phyloP scores from a whole-genome alignment of 2,888 invertebrate genomes.

The Aphidius colemani region DNA sequence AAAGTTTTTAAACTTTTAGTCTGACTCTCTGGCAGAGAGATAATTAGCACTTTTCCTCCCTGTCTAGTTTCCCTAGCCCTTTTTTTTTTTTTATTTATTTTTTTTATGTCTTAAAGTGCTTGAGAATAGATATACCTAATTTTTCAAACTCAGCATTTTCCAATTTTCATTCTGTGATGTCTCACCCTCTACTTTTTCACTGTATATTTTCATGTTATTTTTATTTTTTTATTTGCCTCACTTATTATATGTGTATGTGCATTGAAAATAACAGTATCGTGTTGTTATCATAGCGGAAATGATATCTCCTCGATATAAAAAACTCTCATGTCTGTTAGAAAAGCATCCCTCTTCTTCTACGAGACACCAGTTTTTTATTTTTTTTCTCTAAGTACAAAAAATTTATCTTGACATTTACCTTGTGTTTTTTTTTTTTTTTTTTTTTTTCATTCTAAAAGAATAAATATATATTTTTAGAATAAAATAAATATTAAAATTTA shows the following conservation, averaged over 20 bases:
- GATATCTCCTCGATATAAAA: constrained; percentile 6
- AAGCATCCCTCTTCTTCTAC: no score
- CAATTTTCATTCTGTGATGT: constrained; percentile 2
- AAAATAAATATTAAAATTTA: not conserved
- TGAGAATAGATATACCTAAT: constrained; percentile 8
- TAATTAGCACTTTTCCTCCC: constrained; percentile 39
- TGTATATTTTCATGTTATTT: constrained; percentile 5
- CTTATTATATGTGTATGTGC: constrained; percentile 15
- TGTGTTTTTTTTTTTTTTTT: not conserved
- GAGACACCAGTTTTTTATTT: not conserved
- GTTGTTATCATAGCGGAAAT: constrained; percentile 32
- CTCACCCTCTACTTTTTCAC: constrained; percentile 1
- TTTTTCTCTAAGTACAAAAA: not conserved
- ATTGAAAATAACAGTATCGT: constrained; percentile 37
- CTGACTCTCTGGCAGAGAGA: constrained; percentile 26
- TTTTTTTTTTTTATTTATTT: constrained; percentile 16
- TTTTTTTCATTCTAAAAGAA: not conserved
- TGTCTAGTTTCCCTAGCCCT: constrained; percentile 13
- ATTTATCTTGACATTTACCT: not conserved
- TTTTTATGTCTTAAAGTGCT: not conserved
- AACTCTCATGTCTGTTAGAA: not conserved
- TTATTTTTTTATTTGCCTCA: constrained; percentile 13
- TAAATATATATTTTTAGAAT: not conserved
- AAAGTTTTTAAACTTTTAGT: constrained; percentile 20
- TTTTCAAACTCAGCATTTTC: constrained; percentile 14